Percentiles rank a stretch among this genome's conserved stretches.
These are phyloP conservation scores for Pionites leucogaster DNA, from an alignment of 2,113 vertebrate species.

Conservation along the genomic window DNA sequence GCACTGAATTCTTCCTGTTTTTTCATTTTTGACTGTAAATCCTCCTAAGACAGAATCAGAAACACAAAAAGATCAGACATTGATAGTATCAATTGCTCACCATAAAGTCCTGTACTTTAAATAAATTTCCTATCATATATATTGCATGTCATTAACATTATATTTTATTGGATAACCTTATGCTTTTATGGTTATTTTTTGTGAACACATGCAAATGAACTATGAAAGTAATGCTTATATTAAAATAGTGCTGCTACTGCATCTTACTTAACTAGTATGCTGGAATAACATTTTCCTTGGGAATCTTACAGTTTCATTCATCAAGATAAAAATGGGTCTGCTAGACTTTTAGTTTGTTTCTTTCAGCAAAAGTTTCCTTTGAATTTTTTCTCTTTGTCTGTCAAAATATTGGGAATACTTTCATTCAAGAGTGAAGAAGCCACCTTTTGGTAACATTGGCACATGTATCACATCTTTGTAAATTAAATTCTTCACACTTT, in stretches of 20 bases:
- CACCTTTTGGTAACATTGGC: not conserved
- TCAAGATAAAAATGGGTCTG: not conserved
- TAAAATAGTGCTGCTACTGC: not conserved
- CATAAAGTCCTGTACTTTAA: not conserved
- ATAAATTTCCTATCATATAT: not conserved
- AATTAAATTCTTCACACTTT: constrained; percentile 6
- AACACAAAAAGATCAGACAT: not conserved
- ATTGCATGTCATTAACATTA: not conserved
- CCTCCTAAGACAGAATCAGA: not conserved
- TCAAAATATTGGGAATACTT: not conserved
- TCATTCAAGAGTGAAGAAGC: not conserved
- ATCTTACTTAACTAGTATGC: not conserved
- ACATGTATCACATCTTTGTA: not conserved
- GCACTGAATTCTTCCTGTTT: not conserved
- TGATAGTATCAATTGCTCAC: not conserved
- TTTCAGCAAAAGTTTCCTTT: not conserved
- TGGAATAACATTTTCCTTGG: not conserved
- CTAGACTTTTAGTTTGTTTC: not conserved
- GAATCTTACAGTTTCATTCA: not conserved
- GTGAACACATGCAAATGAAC: not conserved
- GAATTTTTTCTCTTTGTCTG: not conserved
- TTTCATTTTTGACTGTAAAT: not conserved
- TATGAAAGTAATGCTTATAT: not conserved
- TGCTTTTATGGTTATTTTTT: not conserved
- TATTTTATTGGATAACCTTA: not conserved